Percentiles rank a stretch among this genome's conserved stretches.
Conservation (phyloP, 2,888 invertebrate genomes). For the Scrobipalpa atriplicella region DNA sequence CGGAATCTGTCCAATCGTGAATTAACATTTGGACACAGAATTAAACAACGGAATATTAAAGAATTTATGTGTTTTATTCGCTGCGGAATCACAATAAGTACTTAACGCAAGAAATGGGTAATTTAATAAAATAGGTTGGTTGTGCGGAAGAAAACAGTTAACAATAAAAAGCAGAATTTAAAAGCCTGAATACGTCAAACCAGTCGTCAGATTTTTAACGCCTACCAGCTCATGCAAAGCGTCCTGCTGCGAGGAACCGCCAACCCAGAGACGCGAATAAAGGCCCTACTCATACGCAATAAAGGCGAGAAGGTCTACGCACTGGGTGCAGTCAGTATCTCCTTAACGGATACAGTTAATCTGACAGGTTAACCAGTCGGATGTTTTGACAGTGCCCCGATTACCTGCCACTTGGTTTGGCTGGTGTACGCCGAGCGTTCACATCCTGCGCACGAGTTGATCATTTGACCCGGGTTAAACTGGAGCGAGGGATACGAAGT, state of each 20-base stretch:
- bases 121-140: background rate
- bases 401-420: slow-evolving; percentile 72
- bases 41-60: too few species aligned
- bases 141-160: background rate
- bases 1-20: too few species aligned
- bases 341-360: slow-evolving; percentile 74
- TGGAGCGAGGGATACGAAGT: slow-evolving; percentile 22
- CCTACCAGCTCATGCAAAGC: background rate
- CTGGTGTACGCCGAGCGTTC: slow-evolving; percentile 52
- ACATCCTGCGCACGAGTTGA: slow-evolving; percentile 58
- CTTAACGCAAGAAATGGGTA: background rate
- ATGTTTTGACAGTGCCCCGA: slow-evolving; percentile 78
- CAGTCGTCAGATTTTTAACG: slow-evolving; percentile 7
- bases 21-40: too few species aligned
- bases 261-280: background rate
- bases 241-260: background rate
- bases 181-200: slow-evolving; percentile 8
- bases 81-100: background rate
- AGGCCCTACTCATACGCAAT: background rate
- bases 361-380: slow-evolving; percentile 65
- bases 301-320: background rate
- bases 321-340: slow-evolving; percentile 32
- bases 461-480: slow-evolving; percentile 19
- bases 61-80: too few species aligned
- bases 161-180: background rate